Conservation (phyloP, 1,140 invertebrate genomes). For the Chelonus insularis region DNA sequence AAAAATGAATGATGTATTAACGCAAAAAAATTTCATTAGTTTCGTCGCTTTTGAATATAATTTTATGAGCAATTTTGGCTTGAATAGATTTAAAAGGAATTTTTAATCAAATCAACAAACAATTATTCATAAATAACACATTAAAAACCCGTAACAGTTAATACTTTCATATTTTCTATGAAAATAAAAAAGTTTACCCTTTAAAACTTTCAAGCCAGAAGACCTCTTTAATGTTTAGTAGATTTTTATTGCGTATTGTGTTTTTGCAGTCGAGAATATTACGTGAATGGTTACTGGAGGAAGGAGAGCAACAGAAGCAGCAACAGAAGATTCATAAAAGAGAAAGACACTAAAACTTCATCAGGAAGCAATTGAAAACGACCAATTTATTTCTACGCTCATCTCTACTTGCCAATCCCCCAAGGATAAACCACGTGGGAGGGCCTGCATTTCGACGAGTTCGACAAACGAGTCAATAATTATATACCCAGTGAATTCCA, state of each 20-base stretch:
- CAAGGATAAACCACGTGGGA: slow-evolving; percentile 13
- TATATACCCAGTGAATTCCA: slow-evolving; percentile 35
- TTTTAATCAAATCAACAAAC: too few species aligned
- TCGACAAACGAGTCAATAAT: slow-evolving; percentile 15
- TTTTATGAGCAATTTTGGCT: too few species aligned
- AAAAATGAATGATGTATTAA: too few species aligned
- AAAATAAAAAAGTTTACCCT: too few species aligned
- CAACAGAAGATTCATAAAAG: not conserved
- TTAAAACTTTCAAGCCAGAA: too few species aligned
- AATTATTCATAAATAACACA: too few species aligned
- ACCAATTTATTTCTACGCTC: not conserved
- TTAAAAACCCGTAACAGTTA: too few species aligned
- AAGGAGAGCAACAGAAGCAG: slow-evolving; percentile 28
- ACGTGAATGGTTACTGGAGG: slow-evolving; percentile 51
- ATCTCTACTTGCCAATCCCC: slow-evolving; percentile 20
- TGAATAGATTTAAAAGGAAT: too few species aligned
- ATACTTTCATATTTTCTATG: too few species aligned
- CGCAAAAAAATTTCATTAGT: too few species aligned
- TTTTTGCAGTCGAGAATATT: slow-evolving; percentile 53
- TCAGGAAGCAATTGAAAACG: not conserved
- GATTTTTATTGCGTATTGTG: not conserved
- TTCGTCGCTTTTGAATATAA: too few species aligned
- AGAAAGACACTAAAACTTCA: not conserved
- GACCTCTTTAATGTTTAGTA: too few species aligned
- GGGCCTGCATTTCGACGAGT: slow-evolving; percentile 2